These are phyloP conservation scores for Nysson spinosus DNA, from an alignment of 2,888 invertebrate species.

Conservation along the genomic window DNA sequence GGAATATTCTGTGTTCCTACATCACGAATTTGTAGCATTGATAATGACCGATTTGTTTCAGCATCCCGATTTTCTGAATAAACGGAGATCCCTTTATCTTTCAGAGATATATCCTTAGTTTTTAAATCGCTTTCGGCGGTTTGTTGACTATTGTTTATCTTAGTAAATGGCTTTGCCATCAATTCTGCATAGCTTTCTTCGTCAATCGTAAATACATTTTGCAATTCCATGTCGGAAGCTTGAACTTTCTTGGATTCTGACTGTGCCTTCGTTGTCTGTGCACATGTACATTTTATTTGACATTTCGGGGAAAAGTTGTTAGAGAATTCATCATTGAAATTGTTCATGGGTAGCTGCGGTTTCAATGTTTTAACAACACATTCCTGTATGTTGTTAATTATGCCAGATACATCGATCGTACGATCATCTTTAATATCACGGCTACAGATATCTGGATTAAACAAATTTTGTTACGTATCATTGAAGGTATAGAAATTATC, in stretches of 20 bases:
- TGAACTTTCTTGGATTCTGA: constrained; percentile 1
- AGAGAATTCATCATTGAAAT: not conserved
- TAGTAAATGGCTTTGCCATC: not conserved
- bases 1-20: constrained; percentile 12
- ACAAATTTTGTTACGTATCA: not conserved
- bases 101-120: not conserved
- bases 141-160: not conserved
- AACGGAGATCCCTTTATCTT: constrained; percentile 19
- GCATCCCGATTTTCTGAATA: constrained; percentile 11
- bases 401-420: constrained; percentile 4
- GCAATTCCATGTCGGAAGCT: not conserved
- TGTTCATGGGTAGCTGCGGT: not conserved
- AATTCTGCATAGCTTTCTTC: not conserved
- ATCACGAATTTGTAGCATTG: constrained; percentile 3
- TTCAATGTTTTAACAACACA: constrained; percentile 13
- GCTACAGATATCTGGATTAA: constrained; percentile 16
- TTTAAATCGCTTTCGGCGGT: not conserved
- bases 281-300: not conserved
- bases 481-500: too few relatives aligned
- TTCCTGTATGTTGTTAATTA: constrained; percentile 32
- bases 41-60: constrained; percentile 14
- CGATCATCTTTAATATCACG: constrained; percentile 2
- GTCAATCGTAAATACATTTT: not conserved
- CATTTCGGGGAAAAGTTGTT: not conserved
- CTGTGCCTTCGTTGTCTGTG: not conserved